Evolutionary conservation across 2,797 vertebrate genomes (phyloP), one percentile per base, ranked within the genome.

Genomic region (Sebastiscus albofasciatus): DNA sequence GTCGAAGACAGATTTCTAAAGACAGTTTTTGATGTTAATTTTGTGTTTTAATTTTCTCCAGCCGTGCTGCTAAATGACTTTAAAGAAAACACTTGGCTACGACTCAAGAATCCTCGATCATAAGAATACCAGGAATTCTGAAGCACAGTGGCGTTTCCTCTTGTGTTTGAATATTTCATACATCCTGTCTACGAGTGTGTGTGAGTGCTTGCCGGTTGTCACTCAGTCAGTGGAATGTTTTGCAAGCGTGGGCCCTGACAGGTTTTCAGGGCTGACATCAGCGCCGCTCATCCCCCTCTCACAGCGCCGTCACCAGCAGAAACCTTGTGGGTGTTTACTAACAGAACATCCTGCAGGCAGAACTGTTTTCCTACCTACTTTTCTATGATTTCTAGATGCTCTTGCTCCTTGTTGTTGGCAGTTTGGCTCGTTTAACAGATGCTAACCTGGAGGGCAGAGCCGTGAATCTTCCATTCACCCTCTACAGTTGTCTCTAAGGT

Each of bases 91-190:
- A 65, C 52, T 81, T 76, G 75, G 80, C 73, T 33, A 1, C 1
- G 1, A 29, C 16, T 72, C 55, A 84, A 67, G 36, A 82, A 70
- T 42, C 27, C 72, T 80, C 79, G 29, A 82, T 81, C 31, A 24
- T 71, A 90, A 84, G 84, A 91, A 87, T 89, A 90, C 84, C 77
- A 90, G 86, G 89, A 90, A 90, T 90, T 80, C 68, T 80, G 65
- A 67, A 73, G 84, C 72, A 81, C 81, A 88, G 84, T 80, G 55
- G 58, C 70, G 79, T 83, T 92, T 92, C 90, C 88, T 78, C 68
- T 79, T 16, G 64, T 74, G 81, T 82, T 79, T 91, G 79, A 91
- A 90, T 90, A 87, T 81, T 88, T 84, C 85, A 85, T 79, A 78
- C 87, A 89, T 92, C 87, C 89, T 91, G 83, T 87, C 65, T 52